Evolutionary conservation across 2,888 invertebrate genomes (phyloP), one percentile per base, ranked within the genome.

Genomic region (Rhaphigaster nebulosa): DNA sequence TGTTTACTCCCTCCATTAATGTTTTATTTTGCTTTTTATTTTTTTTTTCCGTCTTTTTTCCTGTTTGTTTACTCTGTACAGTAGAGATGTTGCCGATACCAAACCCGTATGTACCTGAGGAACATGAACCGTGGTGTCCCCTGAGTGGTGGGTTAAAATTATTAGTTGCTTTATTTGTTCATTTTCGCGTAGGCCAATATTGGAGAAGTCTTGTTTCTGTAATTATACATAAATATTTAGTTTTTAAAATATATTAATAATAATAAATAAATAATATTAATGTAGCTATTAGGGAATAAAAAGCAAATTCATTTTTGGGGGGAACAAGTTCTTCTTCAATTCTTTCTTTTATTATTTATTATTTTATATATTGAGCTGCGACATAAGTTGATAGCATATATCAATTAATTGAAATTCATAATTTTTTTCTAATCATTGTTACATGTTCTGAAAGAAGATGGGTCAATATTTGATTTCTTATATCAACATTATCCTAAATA

Each of bases 111-210:
- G 96, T 97, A 95, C 97, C 97, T 94, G 96, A 96, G 95, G 97
- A 97, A 96, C 97, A 97, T 95, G 97, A 97, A 95, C 96, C 97
- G 95, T 97, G 97, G 96, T 97, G 97, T 95, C 97, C 97, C 94
- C 95, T 97, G 95, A 93, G 93, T 91, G 89, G 88, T 76, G 87
- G 88, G 91, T 91, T n/a, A 87, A 52, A 52, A 90, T 60, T 23
- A 52, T 54, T 87, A 90, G 56, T 65, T 90, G 45, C 70, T 91
- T 87, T 76, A 76, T 91, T 91, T 90, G 87, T 89, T 38, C 45
- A 15, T 84, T 91, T 87, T 87, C 76, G 84, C 84, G 84, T 45
- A 84, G 84, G 45, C 90, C 87, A 18, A 54, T 54, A 56, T 92
- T 84, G 29, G 65, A 65, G 91, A 87, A 90, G 54, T 41, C 65